Conservation (phyloP, 1,140 invertebrate genomes). For the Diploscapter pachys region DNA sequence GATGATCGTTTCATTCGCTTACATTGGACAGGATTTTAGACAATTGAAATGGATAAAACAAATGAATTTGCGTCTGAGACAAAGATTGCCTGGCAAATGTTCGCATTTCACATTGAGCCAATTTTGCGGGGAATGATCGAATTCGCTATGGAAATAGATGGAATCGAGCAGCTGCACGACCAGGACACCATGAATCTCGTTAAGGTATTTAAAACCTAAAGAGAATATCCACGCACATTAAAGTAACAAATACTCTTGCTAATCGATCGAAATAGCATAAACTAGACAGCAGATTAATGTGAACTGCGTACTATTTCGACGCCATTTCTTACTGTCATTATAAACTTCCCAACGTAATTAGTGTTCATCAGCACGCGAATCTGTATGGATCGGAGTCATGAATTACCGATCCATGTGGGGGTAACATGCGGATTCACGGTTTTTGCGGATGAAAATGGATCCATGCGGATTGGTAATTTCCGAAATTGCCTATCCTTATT, state of each 20-base stretch:
- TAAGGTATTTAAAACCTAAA: not conserved
- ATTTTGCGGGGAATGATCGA: not conserved
- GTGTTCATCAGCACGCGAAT: not conserved
- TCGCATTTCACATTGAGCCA: slow-evolving; percentile 1
- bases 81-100: slow-evolving; percentile 20
- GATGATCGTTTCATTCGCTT: not conserved
- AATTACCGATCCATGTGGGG: not conserved
- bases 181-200: slow-evolving; percentile 11
- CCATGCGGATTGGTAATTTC: too few species aligned
- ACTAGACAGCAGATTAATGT: not conserved
- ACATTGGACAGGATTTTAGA: not conserved
- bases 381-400: not conserved
- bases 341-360: not conserved
- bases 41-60: not conserved
- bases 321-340: not conserved
- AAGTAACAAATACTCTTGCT: not conserved
- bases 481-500: too few species aligned
- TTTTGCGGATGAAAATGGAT: not conserved
- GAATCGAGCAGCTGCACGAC: not conserved
- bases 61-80: not conserved
- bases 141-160: slow-evolving; percentile 8
- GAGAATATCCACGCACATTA: not conserved
- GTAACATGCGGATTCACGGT: not conserved
- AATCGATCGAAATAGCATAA: not conserved
- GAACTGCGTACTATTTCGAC: not conserved